Base-by-base conservation (phyloP, 1,140 invertebrate species). In the Zaprionus kolodkinae region DNA sequence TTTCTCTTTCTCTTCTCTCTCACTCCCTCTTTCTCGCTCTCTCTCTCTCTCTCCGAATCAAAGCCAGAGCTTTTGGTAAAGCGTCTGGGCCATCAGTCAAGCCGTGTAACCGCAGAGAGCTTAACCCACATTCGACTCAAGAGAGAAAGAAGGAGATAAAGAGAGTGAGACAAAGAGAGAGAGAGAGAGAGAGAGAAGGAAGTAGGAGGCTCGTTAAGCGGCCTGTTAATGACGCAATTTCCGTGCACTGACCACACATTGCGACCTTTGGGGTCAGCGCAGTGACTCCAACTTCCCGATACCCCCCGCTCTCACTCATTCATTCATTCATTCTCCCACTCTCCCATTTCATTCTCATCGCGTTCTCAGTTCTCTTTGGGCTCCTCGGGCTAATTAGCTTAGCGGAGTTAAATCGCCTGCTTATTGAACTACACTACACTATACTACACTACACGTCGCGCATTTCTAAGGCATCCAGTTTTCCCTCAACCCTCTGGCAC, bases 171-270 rank as follows among this genome's bases (percentile, higher is more conserved):
- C n/a, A n/a, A 2, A 45, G 7, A 12, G 17, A 45, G 43, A 7
- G n/a, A 17, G 43, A n/a, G 7, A 45, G 7, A 7, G 9, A 48
- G 6, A 48, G 15, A 48, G 43, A 0, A 13, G 13, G 12, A 11
- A 48, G 45, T 11, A 11, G 45, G 7, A 50, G 45, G 45, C 38
- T 66, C 52, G 72, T 74, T 74, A 74, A 74, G 72, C 66, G 72
- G 30, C 66, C 60, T 43, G 72, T 74, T 74, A 74, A 74, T 74
- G 72, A 74, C 72, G 72, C 72, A 70, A 74, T 74, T 74, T 70
- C 59, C 72, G 72, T 70, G 67, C 72, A 72, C 35, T 59, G 68
- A 76, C 60, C 73, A 76, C 73, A 76, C 60, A 43, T 45, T 56
- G 61, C 56, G 73, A 76, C 73, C 73, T 76, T 72, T 66, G 62